These are phyloP conservation scores for Mormyrus iriodes DNA, from an alignment of 2,113 vertebrate species.

Conservation along the genomic window DNA sequence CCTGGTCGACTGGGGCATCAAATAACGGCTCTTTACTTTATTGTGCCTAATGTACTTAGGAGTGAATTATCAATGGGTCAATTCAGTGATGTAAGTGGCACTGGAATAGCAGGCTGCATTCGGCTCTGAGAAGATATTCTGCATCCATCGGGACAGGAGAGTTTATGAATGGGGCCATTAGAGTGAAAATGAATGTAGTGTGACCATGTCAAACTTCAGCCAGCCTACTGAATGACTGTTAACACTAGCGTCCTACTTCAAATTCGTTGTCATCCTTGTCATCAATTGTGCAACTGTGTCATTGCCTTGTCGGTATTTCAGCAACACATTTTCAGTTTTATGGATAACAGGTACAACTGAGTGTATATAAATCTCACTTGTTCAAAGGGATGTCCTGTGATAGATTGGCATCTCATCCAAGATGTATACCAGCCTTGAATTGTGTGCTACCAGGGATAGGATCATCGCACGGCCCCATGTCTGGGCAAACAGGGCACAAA, in stretches of 20 bases:
- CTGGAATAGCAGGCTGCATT: not conserved
- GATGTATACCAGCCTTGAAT: not conserved
- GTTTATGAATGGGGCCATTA: not conserved
- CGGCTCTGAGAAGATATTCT: constrained; percentile 4
- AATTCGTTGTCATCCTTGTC: not conserved
- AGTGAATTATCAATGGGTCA: constrained; percentile 22
- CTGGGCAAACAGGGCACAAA: not conserved
- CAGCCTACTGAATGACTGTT: not conserved
- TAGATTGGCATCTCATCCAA: not conserved
- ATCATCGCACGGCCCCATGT: not conserved
- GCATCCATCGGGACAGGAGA: not conserved
- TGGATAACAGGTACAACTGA: not conserved
- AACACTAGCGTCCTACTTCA: not conserved
- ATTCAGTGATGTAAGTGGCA: constrained; percentile 13
- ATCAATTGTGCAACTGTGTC: not conserved
- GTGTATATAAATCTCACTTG: not conserved
- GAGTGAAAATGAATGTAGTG: not conserved
- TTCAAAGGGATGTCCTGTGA: not conserved
- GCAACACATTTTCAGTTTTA: not conserved
- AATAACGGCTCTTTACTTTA: constrained; percentile 19
- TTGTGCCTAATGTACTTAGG: constrained; percentile 22
- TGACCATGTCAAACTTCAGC: not conserved
- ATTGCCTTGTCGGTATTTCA: not conserved
- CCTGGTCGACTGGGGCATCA: constrained; percentile 25
- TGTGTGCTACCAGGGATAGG: not conserved